Evolutionary conservation across 2,113 vertebrate genomes (phyloP).

Genomic region (Ceyx cyanopectus): DNA sequence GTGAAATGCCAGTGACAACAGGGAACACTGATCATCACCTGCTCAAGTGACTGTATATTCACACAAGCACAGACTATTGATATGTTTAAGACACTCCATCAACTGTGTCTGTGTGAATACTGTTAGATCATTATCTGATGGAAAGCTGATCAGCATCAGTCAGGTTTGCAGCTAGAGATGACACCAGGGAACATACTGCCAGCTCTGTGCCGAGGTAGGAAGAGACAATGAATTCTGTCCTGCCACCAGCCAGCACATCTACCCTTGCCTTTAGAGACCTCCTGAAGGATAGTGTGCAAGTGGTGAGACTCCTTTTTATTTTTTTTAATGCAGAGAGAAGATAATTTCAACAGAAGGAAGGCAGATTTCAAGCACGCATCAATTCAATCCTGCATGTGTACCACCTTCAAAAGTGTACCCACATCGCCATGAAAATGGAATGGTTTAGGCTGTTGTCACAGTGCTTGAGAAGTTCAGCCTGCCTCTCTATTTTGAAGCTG

Average conservation of each 20-base stretch:
- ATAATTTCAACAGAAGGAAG: background rate
- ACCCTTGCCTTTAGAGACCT: background rate
- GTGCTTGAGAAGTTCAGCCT: background rate
- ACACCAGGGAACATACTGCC: background rate
- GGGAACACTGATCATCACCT: background rate
- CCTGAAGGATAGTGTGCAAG: background rate
- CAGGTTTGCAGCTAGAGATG: background rate
- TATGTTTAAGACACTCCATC: background rate
- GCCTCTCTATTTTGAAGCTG: background rate
- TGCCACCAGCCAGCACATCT: background rate
- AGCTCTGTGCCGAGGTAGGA: background rate
- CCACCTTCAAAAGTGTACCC: background rate
- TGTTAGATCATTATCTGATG: background rate
- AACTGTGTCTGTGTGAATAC: background rate
- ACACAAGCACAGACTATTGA: background rate
- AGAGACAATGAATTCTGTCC: background rate
- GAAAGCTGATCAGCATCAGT: background rate
- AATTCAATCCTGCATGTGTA: background rate
- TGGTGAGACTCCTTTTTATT: background rate
- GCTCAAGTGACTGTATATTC: background rate
- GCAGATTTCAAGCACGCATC: background rate
- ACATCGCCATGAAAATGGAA: background rate
- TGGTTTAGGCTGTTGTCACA: background rate
- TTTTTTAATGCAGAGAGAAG: background rate
- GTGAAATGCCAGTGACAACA: background rate